Conservation (phyloP, 2,113 vertebrate species). For the Isurus oxyrinchus region DNA sequence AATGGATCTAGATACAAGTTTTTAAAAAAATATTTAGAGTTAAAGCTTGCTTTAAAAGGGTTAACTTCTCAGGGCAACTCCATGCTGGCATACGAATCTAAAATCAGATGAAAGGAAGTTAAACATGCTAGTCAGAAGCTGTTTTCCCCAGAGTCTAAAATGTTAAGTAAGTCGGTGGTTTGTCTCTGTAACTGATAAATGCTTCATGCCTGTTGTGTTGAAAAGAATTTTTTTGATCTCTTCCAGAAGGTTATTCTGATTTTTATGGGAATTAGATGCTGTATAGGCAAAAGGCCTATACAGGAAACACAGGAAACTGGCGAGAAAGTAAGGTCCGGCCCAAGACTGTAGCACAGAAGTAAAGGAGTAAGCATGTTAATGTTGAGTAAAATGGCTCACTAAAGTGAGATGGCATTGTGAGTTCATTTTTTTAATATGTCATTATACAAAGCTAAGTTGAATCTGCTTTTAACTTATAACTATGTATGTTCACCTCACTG, state of each 20-base stretch:
- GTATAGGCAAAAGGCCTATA: background rate
- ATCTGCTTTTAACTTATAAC: background rate
- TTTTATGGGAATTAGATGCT: background rate
- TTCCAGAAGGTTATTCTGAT: background rate
- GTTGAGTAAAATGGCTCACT: background rate
- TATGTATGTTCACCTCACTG: background rate
- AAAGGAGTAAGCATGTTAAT: background rate
- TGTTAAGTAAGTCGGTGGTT: background rate
- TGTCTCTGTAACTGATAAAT: background rate
- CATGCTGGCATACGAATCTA: background rate
- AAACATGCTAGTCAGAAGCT: background rate
- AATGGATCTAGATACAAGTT: background rate
- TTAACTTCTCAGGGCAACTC: slow-evolving; percentile 10
- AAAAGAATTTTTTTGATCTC: background rate
- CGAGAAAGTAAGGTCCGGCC: background rate
- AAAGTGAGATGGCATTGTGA: background rate
- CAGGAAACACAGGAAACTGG: background rate
- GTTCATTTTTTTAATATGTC: background rate
- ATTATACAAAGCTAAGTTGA: background rate
- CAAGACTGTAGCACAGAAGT: background rate
- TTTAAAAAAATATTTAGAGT: background rate
- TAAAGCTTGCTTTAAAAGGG: background rate
- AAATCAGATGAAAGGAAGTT: background rate
- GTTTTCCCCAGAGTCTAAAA: background rate
- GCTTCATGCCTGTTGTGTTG: background rate